Conservation (phyloP, 2,797 vertebrate species). For the Takifugu rubripes region DNA sequence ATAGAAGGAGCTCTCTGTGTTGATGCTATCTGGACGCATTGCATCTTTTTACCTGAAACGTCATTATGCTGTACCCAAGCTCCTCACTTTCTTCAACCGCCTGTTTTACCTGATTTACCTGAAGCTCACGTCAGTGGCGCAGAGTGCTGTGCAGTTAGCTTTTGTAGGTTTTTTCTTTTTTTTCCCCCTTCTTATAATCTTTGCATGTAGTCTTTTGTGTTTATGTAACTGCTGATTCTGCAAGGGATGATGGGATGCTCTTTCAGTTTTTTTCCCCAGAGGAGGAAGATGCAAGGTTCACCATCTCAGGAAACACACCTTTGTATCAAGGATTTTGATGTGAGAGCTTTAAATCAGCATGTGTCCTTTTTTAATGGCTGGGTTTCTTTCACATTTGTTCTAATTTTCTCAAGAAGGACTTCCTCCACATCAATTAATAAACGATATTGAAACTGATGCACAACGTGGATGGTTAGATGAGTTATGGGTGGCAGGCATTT, state of each 20-base stretch:
- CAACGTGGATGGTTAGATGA: slow-evolving; percentile 2
- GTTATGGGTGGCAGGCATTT: slow-evolving; percentile 11
- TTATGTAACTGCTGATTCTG: too few species aligned
- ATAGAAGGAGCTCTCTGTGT: slow-evolving; percentile 60
- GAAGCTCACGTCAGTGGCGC: slow-evolving; percentile 23
- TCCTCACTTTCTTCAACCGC: slow-evolving; percentile 51
- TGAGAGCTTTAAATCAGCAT: not conserved
- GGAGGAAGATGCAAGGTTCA: too few species aligned
- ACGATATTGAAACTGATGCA: slow-evolving; percentile 6
- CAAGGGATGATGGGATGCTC: too few species aligned
- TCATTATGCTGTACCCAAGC: slow-evolving; percentile 66
- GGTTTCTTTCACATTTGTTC: too few species aligned
- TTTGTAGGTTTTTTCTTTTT: slow-evolving; percentile 8
- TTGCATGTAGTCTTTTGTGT: not conserved
- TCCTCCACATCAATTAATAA: slow-evolving; percentile 19
- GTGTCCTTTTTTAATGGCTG: not conserved
- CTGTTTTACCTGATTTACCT: slow-evolving; percentile 64
- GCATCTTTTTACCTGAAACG: slow-evolving; percentile 70
- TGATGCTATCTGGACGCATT: slow-evolving; percentile 63
- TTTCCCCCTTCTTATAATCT: not conserved
- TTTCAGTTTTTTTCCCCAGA: too few species aligned
- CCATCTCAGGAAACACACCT: too few species aligned
- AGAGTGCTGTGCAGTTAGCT: slow-evolving; percentile 15
- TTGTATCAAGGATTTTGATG: not conserved
- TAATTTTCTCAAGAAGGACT: slow-evolving; percentile 29